Percentiles rank a stretch among this genome's conserved stretches.
Evolutionary conservation across 92 coral and sea anemone genomes (phyloP).

Genomic region (Hydrozoanthus gracilis): DNA sequence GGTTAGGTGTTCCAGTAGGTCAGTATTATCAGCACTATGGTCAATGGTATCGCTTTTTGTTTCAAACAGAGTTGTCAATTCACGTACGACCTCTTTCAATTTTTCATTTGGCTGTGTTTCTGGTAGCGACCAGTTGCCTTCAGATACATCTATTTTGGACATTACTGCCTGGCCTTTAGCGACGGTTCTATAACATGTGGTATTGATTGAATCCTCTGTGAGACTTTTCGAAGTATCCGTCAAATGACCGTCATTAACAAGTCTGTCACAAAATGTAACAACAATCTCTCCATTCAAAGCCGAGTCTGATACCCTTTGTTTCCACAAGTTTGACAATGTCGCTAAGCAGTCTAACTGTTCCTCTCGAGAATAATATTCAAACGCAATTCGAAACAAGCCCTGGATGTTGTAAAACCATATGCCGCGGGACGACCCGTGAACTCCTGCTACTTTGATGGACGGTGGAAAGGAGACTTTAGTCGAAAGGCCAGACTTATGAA

Average conservation of each 20-base stretch:
- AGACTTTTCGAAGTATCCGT: not conserved
- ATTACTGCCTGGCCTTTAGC: not conserved
- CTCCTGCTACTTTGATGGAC: slow-evolving; percentile 66
- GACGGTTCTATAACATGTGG: not conserved
- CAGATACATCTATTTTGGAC: not conserved
- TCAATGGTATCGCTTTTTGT: not conserved
- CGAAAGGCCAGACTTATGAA: slow-evolving; percentile 79
- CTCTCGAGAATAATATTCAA: slow-evolving; percentile 82
- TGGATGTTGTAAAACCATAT: slow-evolving; percentile 95
- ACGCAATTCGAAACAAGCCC: slow-evolving; percentile 86
- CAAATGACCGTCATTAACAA: not conserved
- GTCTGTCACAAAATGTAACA: not conserved
- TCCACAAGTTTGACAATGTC: slow-evolving; percentile 71
- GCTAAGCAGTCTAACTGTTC: slow-evolving; percentile 82
- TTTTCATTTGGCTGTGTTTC: not conserved
- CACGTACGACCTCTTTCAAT: slow-evolving; percentile 8
- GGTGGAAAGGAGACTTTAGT: slow-evolving; percentile 81
- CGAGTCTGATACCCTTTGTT: slow-evolving; percentile 72
- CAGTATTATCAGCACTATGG: not conserved
- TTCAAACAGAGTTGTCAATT: not conserved
- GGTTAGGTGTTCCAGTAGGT: slow-evolving; percentile 25
- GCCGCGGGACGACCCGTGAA: slow-evolving; percentile 88
- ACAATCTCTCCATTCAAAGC: slow-evolving; percentile 57
- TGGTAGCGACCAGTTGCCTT: not conserved
- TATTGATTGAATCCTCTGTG: not conserved